phyloP scores from a whole-genome alignment of 1,140 invertebrate species.

The Drosophila simulans region DNA sequence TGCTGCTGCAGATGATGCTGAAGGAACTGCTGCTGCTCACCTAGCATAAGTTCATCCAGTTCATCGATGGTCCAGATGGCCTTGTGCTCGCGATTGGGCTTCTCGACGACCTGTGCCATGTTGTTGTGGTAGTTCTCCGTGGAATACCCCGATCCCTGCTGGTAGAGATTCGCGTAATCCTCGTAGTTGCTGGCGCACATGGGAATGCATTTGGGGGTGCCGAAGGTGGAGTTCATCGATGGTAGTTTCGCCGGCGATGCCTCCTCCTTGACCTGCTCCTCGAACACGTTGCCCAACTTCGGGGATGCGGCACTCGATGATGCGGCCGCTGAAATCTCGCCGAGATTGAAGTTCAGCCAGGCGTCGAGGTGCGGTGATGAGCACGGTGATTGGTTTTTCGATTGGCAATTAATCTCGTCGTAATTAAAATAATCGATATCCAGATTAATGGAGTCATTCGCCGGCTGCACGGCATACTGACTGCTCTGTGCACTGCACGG shows the following conservation, averaged over 20 bases:
- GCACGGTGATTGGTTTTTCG: constrained; percentile 84
- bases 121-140: constrained; percentile 71
- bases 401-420: constrained; percentile 84
- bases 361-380: constrained; percentile 83
- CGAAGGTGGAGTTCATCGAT: constrained; percentile 81
- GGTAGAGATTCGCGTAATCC: constrained; percentile 66
- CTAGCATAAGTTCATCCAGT: constrained; percentile 69
- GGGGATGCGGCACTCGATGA: constrained; percentile 40
- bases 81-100: constrained; percentile 81
- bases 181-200: constrained; percentile 58
- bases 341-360: constrained; percentile 77
- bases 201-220: constrained; percentile 74
- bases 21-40: constrained; percentile 21
- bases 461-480: constrained; percentile 22
- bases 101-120: constrained; percentile 61
- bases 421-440: constrained; percentile 84
- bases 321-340: constrained; percentile 46
- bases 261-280: constrained; percentile 53
- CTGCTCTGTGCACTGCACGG: constrained; percentile 53
- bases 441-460: constrained; percentile 57
- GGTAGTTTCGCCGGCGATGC: constrained; percentile 61
- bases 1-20: constrained; percentile 8
- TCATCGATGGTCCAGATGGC: constrained; percentile 82
- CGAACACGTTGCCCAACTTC: constrained; percentile 65
- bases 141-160: constrained; percentile 34